A percentile compares a stretch with the other conserved stretches of the same genome.
Conservation (phyloP, 1,140 invertebrate genomes). For the Neodiprion lecontei region DNA sequence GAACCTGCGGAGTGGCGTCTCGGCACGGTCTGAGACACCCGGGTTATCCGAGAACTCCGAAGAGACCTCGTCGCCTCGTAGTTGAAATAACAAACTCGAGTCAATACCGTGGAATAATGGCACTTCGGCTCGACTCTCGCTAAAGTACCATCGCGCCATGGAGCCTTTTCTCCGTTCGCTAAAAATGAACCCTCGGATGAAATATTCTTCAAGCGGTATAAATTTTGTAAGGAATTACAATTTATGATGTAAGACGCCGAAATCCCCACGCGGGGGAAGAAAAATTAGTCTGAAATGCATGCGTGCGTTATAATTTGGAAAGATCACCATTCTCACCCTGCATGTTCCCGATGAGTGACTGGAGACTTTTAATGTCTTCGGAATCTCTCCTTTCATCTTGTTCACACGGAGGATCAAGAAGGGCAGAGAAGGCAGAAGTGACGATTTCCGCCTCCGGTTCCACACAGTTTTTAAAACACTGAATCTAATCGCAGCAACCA, state of each 20-base stretch:
- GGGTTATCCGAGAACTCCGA: background rate
- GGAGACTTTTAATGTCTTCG: too few species aligned
- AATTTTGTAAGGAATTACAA: background rate
- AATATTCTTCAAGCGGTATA: background rate
- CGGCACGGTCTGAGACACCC: background rate
- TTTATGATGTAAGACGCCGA: background rate
- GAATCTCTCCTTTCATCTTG: too few species aligned
- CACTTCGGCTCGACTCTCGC: background rate
- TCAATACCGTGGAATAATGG: background rate
- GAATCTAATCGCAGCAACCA: too few species aligned
- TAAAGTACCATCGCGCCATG: background rate
- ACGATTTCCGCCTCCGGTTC: too few species aligned
- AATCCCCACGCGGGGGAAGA: too few species aligned
- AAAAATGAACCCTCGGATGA: background rate
- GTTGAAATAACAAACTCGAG: constrained; percentile 3
- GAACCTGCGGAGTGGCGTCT: background rate
- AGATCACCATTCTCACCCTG: too few species aligned
- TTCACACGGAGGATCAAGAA: too few species aligned
- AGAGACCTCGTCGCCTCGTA: background rate
- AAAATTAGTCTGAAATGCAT: too few species aligned
- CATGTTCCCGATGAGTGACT: too few species aligned
- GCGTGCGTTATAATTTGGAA: too few species aligned
- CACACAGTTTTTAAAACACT: too few species aligned
- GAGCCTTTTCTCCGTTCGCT: background rate
- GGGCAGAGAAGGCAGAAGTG: too few species aligned